phyloP scores from a whole-genome alignment of 64 coral and sea anemone species.

The Catalaphyllia jardinei region DNA sequence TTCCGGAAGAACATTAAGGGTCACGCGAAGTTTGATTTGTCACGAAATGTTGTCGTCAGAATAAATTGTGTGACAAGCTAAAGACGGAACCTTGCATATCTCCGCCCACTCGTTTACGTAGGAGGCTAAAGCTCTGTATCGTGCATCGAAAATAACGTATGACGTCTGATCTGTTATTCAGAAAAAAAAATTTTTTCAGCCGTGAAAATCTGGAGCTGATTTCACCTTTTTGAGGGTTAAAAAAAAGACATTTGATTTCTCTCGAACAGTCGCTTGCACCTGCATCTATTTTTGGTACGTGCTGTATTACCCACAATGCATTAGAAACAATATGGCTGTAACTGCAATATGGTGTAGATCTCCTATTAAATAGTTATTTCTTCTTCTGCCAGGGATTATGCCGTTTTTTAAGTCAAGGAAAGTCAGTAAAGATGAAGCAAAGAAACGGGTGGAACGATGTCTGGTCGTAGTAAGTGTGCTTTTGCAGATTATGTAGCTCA shows the following conservation, averaged over 20 bases:
- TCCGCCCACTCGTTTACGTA: neutral
- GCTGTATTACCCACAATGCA: constrained; percentile 25
- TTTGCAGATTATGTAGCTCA: no score
- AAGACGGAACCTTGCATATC: neutral
- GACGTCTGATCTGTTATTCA: neutral
- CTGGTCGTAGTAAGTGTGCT: constrained; percentile 72
- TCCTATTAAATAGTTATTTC: neutral
- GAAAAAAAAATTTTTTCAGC: neutral
- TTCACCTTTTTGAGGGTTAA: no score
- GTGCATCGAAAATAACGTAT: neutral
- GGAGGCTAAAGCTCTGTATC: neutral
- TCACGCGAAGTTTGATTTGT: neutral
- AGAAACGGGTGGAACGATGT: constrained; percentile 68
- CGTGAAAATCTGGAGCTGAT: neutral
- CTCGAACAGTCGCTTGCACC: neutral
- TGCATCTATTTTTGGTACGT: neutral
- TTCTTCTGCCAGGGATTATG: constrained; percentile 27
- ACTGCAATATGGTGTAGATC: neutral
- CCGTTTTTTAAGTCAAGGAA: constrained; percentile 82
- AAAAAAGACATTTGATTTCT: neutral
- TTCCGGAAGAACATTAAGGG: no score
- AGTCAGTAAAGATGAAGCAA: constrained; percentile 81
- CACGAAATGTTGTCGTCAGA: neutral
- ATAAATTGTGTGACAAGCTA: neutral
- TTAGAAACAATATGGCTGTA: constrained; percentile 16